Conservation (phyloP, 1,140 invertebrate genomes). For the Drosophila willistoni region DNA sequence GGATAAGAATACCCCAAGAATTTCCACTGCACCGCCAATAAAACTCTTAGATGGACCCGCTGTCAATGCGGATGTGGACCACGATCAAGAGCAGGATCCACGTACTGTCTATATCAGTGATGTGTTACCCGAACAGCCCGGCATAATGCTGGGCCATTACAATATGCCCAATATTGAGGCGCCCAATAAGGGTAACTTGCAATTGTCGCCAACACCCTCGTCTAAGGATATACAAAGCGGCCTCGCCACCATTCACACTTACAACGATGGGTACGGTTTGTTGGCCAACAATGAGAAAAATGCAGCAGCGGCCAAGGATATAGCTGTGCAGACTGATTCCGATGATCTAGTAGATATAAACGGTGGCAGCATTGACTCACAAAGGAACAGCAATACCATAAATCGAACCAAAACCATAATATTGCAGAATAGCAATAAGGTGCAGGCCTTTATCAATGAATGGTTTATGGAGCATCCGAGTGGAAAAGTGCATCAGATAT, state of each 20-base stretch:
- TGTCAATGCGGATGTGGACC: conserved; percentile 26
- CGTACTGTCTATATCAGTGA: conserved; percentile 73
- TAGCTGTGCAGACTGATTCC: conserved; percentile 75
- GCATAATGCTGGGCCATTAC: conserved; percentile 89
- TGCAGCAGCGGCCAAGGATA: conserved; percentile 53
- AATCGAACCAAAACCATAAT: conserved; percentile 83
- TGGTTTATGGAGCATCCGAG: conserved; percentile 82
- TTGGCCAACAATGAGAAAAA: conserved; percentile 71
- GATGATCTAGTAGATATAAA: conserved; percentile 51
- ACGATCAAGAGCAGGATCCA: conserved; percentile 71
- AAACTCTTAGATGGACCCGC: conserved; percentile 88
- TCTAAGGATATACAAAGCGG: conserved; percentile 64
- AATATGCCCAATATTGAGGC: conserved; percentile 87
- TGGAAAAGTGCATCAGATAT: conserved; percentile 85
- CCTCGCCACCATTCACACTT: conserved; percentile 76
- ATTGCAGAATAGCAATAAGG: conserved; percentile 74
- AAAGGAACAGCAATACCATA: conserved; percentile 51
- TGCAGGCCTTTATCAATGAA: conserved; percentile 76
- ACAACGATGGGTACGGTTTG: conserved; percentile 68
- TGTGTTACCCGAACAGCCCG: conserved; percentile 83
- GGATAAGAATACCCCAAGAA: conserved; percentile 91
- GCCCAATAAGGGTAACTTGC: conserved; percentile 51
- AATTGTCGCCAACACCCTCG: conserved; percentile 68
- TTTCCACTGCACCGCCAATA: conserved; percentile 87
- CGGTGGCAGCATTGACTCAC: conserved; percentile 47